Percentiles rank a stretch among this genome's conserved stretches.
phyloP scores from a whole-genome alignment of 2,113 vertebrate genomes.

The Podocnemis expansa region DNA sequence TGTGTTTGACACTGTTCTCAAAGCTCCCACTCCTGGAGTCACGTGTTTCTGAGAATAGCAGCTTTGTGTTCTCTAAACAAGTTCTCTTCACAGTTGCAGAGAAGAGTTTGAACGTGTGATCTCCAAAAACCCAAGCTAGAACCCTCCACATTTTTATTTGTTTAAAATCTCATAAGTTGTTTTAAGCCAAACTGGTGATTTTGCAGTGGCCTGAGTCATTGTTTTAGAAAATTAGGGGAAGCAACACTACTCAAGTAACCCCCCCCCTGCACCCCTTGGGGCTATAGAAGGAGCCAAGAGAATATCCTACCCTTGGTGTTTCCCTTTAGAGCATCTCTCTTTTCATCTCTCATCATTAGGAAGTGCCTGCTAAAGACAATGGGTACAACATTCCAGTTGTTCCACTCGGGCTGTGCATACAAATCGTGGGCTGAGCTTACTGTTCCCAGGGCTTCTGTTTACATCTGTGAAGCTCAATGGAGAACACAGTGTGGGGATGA shows the following conservation, averaged over 20 bases:
- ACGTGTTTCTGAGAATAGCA: not conserved
- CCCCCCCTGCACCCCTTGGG: too few relatives aligned
- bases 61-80: not conserved
- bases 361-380: not conserved
- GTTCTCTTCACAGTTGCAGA: too few relatives aligned
- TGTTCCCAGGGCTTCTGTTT: not conserved
- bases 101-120: not conserved
- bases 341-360: not conserved
- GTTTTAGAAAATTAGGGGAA: not conserved
- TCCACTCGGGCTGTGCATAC: not conserved
- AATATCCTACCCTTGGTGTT: not conserved
- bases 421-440: not conserved
- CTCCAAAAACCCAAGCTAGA: not conserved
- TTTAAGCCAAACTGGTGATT: not conserved
- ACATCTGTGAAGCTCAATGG: not conserved
- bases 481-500: not conserved
- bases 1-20: not conserved
- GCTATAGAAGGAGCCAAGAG: not conserved
- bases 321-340: not conserved
- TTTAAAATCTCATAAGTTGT: accelerated
- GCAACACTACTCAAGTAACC: not conserved
- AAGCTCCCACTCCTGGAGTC: not conserved
- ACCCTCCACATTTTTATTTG: not conserved
- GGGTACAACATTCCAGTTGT: not conserved
- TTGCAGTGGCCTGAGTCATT: accelerated